phyloP scores from a whole-genome alignment of 2,888 invertebrate species.

The Apotomis betuletana region DNA sequence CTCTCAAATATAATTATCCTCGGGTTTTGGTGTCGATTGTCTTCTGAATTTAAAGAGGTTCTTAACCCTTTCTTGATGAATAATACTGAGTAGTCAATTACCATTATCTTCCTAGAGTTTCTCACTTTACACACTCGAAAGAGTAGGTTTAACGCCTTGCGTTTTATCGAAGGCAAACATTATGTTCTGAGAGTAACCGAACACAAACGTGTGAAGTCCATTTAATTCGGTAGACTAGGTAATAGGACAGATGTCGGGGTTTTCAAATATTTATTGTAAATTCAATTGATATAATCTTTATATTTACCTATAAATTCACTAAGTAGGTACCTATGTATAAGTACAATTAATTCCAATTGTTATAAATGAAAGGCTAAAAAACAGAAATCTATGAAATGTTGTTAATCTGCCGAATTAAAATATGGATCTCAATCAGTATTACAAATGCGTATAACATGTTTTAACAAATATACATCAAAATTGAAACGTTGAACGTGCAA shows the following conservation, averaged over 20 bases:
- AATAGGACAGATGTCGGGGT: too few species aligned
- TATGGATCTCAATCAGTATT: background rate
- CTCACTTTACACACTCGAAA: conserved; percentile 6
- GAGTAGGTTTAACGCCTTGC: conserved; percentile 13
- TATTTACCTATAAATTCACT: too few species aligned
- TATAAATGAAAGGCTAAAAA: too few species aligned
- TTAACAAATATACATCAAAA: conserved; percentile 30
- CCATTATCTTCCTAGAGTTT: conserved; percentile 7
- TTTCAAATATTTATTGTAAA: too few species aligned
- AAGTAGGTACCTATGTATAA: too few species aligned
- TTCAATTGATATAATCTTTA: too few species aligned
- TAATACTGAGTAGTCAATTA: background rate
- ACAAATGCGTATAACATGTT: conserved; percentile 10
- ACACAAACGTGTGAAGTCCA: background rate
- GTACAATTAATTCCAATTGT: too few species aligned
- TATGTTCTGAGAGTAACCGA: conserved; percentile 12
- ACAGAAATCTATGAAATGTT: too few species aligned
- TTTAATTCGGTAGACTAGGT: too few species aligned
- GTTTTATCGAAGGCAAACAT: conserved; percentile 14
- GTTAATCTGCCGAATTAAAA: too few species aligned
- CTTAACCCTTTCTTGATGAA: background rate
- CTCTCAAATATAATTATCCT: too few species aligned
- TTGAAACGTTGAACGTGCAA: conserved; percentile 15
- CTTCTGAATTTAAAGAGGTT: background rate
- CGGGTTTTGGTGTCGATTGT: too few species aligned